Evolutionary conservation across 35 echinoderm and acorn worm species (phyloP), one percentile per base, ranked within the genome.

Genomic region (Nesometra sesokonis): DNA sequence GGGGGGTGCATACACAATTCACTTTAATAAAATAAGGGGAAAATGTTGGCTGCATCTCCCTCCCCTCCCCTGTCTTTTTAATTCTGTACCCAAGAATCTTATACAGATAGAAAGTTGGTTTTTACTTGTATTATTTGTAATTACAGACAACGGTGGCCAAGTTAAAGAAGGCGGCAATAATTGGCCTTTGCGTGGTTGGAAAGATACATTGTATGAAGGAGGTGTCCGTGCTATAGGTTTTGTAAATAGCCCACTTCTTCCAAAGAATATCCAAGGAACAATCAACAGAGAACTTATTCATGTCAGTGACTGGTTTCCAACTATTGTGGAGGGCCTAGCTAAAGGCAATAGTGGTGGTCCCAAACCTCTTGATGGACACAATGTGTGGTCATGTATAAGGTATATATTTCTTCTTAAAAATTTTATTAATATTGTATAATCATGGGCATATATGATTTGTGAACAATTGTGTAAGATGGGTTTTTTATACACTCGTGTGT

Each of bases 271-370:
- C 0, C 35, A 57, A 80, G 93, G 93, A 21, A 92, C 36, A 17
- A 81, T 86, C 13, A 96, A 89, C 36, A 33, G 76, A 17, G 57
- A 92, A 32, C 76, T 96, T 34, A 90, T 96, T 0, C 93, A 96
- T 77, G 82, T 96, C 32, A 96, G 86, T 46, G 93, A 96, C 57
- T 96, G 93, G 93, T 84, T 96, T 27, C 93, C 93, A 30, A 96
- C 93, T 29, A 43, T 96, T 15, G 90, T 96, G 0, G 36, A 87
- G 35, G 93, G 90, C 27, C 30, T 97, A 7, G 90, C 91, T 3
- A 80, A 83, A 36, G 89, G 89, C 29, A 34, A 80, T 78, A 36
- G 79, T 29, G 82, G 37, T 0, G 77, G 36, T 31, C 30, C 78
- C 31, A 85, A 85, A 47, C 81, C 81, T 23, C 40, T 90, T 34